These are phyloP conservation scores for Pollenia griseotomentosa DNA, from an alignment of 2,888 invertebrate species.

Conservation along the genomic window DNA sequence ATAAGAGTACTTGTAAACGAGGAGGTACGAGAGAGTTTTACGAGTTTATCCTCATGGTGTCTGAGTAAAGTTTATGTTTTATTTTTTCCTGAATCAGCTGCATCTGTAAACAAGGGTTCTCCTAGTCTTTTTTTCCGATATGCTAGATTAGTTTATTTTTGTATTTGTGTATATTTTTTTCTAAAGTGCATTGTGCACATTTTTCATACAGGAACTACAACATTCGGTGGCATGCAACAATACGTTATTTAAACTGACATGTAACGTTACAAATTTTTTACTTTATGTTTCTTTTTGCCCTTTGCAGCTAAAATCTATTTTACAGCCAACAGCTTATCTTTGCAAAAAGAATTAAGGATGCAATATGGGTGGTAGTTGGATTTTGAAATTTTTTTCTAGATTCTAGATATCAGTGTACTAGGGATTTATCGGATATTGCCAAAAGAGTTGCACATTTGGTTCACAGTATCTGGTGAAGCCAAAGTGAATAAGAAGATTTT, in stretches of 20 bases:
- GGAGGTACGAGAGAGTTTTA: background rate
- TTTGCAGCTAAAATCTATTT: background rate
- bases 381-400: slow-evolving; percentile 16
- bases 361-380: slow-evolving; percentile 1
- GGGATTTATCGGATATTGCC: slow-evolving; percentile 49
- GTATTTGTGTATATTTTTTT: background rate
- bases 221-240: slow-evolving; percentile 49
- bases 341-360: slow-evolving; percentile 1
- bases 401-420: slow-evolving; percentile 41
- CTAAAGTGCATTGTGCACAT: slow-evolving; percentile 15
- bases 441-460: slow-evolving; percentile 34
- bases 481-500: background rate
- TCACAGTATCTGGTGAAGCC: slow-evolving; percentile 6
- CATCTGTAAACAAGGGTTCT: background rate
- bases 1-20: background rate
- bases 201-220: slow-evolving; percentile 47
- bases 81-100: slow-evolving; percentile 4
- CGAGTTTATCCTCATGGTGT: background rate
- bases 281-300: background rate
- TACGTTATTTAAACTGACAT: slow-evolving; percentile 52
- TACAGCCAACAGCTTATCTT: background rate
- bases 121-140: background rate
- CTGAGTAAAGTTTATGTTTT: slow-evolving; percentile 2
- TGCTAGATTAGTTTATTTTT: slow-evolving; percentile 32
- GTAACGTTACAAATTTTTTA: slow-evolving; percentile 56